phyloP scores from a whole-genome alignment of 1,140 invertebrate genomes.

The Drosophila elegans region DNA sequence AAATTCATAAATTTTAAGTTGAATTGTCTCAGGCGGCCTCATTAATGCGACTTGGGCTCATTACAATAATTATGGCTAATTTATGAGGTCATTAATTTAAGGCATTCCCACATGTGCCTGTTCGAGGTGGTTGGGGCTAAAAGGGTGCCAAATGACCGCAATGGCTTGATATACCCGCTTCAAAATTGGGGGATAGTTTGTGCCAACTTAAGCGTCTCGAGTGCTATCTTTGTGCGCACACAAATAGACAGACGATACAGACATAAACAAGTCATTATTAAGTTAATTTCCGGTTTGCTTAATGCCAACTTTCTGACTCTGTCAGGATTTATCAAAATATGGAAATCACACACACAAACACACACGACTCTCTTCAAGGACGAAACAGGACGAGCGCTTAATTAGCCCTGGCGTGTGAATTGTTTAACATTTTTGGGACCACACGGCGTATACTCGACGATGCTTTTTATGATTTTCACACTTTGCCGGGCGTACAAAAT shows the following conservation, averaged over 20 bases:
- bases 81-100: conserved; percentile 79
- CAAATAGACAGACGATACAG: conserved; percentile 4
- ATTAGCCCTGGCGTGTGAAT: conserved; percentile 77
- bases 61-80: conserved; percentile 81
- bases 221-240: conserved; percentile 6
- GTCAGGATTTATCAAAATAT: conserved; percentile 78
- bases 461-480: conserved; percentile 81
- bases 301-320: conserved; percentile 37
- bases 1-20: conserved; percentile 81
- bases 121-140: not conserved
- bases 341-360: conserved; percentile 62
- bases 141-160: conserved; percentile 14
- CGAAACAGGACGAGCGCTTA: conserved; percentile 58
- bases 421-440: conserved; percentile 75
- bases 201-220: not conserved
- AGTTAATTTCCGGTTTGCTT: conserved; percentile 70
- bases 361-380: conserved; percentile 1
- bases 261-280: conserved; percentile 55
- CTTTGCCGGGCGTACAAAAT: conserved; percentile 65
- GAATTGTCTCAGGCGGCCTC: conserved; percentile 68
- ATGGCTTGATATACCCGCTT: not conserved
- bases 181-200: conserved; percentile 21
- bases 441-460: conserved; percentile 61
- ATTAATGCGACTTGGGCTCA: conserved; percentile 68
- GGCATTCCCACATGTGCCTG: conserved; percentile 38